Evolutionary conservation across 2,113 vertebrate species (phyloP).

Genomic region (Hystrix cristata): DNA sequence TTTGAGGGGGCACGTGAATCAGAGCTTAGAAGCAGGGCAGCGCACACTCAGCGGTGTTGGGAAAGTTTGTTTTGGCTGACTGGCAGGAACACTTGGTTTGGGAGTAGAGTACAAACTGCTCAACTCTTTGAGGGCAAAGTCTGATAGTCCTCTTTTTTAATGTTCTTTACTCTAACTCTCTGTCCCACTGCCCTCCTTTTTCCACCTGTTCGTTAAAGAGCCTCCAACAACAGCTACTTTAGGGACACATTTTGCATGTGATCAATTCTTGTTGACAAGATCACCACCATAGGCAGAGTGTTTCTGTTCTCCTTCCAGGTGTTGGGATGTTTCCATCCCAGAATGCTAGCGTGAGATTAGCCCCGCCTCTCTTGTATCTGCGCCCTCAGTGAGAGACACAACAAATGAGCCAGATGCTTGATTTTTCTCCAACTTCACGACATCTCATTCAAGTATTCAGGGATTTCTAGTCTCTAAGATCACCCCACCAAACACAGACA

Average conservation of each 20-base stretch:
- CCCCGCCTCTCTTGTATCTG: neutral
- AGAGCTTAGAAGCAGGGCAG: neutral
- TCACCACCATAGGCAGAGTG: neutral
- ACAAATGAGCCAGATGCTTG: neutral
- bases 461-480: neutral
- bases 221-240: neutral
- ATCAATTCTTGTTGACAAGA: neutral
- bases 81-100: neutral
- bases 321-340: neutral
- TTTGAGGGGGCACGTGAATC: neutral
- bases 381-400: neutral
- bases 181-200: neutral
- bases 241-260: neutral
- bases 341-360: neutral
- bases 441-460: neutral
- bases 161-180: neutral
- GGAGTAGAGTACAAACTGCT: neutral
- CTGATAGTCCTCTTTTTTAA: neutral
- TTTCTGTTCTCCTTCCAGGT: constrained; percentile 25
- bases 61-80: neutral
- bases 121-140: neutral
- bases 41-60: neutral
- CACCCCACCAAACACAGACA: too few relatives aligned
- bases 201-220: neutral
- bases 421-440: neutral